phyloP scores from a whole-genome alignment of 2,888 invertebrate species.

The Choreutis nemorana region DNA sequence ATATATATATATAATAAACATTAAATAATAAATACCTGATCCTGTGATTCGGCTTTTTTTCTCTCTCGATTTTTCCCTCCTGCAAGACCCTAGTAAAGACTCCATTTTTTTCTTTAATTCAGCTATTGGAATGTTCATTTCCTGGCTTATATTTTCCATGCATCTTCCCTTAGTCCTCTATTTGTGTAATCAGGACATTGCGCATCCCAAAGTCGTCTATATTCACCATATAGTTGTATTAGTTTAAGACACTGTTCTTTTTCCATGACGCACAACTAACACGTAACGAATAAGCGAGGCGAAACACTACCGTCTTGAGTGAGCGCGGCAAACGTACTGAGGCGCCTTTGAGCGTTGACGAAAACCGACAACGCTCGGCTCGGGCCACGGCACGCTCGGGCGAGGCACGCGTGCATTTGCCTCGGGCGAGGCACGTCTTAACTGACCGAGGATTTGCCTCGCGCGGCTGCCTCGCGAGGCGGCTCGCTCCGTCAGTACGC shows the following conservation, averaged over 20 bases:
- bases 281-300: neutral
- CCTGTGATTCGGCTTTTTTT: conserved; percentile 12
- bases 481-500: conserved; percentile 8
- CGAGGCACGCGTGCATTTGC: neutral
- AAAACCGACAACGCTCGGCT: neutral
- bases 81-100: conserved; percentile 9
- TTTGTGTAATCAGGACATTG: conserved; percentile 14
- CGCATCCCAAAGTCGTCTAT: conserved; percentile 14
- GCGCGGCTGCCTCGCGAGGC: conserved; percentile 7
- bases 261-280: conserved; percentile 11
- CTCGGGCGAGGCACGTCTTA: conserved; percentile 5
- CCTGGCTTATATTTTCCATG: conserved; percentile 10
- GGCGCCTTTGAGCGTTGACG: conserved; percentile 1
- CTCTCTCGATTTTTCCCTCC: conserved; percentile 13
- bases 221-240: conserved; percentile 13
- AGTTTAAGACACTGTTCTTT: conserved; percentile 15
- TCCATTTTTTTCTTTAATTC: conserved; percentile 9
- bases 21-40: conserved; percentile 11
- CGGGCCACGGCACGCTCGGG: neutral
- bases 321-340: too few species aligned
- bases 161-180: conserved; percentile 10
- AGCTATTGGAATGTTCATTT: conserved; percentile 8
- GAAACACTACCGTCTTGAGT: neutral
- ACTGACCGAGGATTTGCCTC: conserved; percentile 7
- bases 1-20: too few species aligned